Base-by-base conservation (phyloP, 2,113 vertebrate genomes). In the Phasianus colchicus region DNA sequence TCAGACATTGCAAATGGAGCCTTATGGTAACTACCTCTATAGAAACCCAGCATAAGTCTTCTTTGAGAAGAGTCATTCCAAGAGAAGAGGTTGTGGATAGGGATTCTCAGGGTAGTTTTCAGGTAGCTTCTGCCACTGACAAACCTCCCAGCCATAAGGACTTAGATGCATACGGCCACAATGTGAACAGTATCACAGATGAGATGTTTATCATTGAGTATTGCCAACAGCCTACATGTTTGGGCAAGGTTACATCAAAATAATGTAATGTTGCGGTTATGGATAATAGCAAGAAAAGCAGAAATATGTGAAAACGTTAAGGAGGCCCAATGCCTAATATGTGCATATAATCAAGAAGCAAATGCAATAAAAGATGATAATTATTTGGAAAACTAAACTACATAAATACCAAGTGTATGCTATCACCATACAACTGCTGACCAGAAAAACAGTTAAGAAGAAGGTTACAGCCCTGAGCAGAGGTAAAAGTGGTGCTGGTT, bases 221-320 rank as follows among this genome's bases (percentile, higher is more conserved):
- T 66, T 38, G 2, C 34, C 58, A 7, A 2, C 27, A 13, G 3
- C 6, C 47, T 40, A 2, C 0, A 0, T 11, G 4, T n/a, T 30
- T 15, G 47, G 25, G 55, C 19, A 57, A 67, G 57, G 24, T 47
- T 67, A 19, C 2, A 29, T 45, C 42, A 40, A 66, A 36, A 58
- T 21, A 77, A 40, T 0, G 0, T 20, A 76, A 57, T 2, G 0
- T 3, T 25, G 11, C 79, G 8, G 32, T 3, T 63, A 50, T 7
- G 7, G 36, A 25, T 69, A 13, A 11, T 12, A 6, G 29, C 48
- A 71, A 77, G 73, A 64, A 64, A 60, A 60, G 55, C 27, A 66
- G 21, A 72, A 36, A 42, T 34, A 22, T 38, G 10, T 38, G 54
- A 48, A 38, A 29, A 17, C 4, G 18, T 38, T 38, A 2, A 40